Evolutionary conservation across 1,140 invertebrate genomes (phyloP).

Genomic region (Agrilus planipennis): DNA sequence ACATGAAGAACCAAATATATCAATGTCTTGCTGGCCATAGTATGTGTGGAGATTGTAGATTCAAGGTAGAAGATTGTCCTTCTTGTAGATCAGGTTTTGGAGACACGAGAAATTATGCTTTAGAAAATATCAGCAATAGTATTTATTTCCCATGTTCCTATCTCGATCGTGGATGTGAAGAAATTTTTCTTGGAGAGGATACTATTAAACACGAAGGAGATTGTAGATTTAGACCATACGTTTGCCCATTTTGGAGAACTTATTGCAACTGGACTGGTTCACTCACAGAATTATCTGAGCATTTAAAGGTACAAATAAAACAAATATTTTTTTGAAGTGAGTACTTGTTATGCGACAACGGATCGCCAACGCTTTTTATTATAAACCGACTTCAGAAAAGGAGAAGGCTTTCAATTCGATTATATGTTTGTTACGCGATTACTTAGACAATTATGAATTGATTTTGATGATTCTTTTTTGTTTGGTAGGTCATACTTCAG

Average conservation of each 20-base stretch:
- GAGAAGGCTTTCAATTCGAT: too few species aligned
- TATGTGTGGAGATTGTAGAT: slow-evolving; percentile 58
- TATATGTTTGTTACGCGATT: too few species aligned
- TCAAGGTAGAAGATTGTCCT: slow-evolving; percentile 54
- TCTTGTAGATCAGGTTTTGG: slow-evolving; percentile 62
- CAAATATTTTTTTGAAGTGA: too few species aligned
- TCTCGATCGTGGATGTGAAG: slow-evolving; percentile 20
- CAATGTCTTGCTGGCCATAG: slow-evolving; percentile 73
- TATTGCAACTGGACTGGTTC: slow-evolving; percentile 11
- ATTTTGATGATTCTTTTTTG: too few species aligned
- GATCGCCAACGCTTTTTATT: too few species aligned
- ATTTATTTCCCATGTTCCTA: slow-evolving; percentile 20
- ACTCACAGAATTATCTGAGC: slow-evolving; percentile 11
- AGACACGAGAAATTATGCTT: slow-evolving; percentile 59
- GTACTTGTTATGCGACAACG: too few species aligned
- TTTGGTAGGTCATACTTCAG: too few species aligned
- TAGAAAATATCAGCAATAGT: slow-evolving; percentile 47
- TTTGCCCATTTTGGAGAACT: slow-evolving; percentile 17
- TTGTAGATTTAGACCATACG: slow-evolving; percentile 21
- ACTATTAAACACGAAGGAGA: slow-evolving; percentile 20
- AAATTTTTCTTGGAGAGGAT: slow-evolving; percentile 12
- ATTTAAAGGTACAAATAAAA: slow-evolving; percentile 14
- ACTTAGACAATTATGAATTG: too few species aligned
- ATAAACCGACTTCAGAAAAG: too few species aligned
- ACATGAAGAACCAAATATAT: slow-evolving; percentile 59